Evolutionary conservation across 2,113 vertebrate species (phyloP).

Genomic region (Charina bottae): DNA sequence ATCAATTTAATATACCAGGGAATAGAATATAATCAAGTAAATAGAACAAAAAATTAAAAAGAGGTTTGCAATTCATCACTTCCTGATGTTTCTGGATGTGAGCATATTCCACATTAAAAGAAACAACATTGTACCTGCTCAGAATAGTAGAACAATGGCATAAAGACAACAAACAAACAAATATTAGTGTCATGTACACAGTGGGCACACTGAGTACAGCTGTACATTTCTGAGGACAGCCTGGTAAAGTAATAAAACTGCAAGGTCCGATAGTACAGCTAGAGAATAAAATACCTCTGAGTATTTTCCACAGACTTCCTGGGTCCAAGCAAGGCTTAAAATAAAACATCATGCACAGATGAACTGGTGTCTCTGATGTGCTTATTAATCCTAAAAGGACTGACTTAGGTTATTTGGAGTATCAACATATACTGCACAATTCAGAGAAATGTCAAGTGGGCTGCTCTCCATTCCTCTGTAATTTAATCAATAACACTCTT

Average conservation of each 20-base stretch:
- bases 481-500: constrained; percentile 56
- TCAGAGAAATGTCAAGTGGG: constrained; percentile 59
- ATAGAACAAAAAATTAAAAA: constrained; percentile 44
- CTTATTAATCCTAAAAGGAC: constrained; percentile 54
- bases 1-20: neutral
- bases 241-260: constrained; percentile 68
- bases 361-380: constrained; percentile 57
- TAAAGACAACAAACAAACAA: constrained; percentile 55
- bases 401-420: constrained; percentile 57
- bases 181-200: constrained; percentile 58
- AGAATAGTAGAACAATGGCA: constrained; percentile 49
- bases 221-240: constrained; percentile 60
- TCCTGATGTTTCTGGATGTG: constrained; percentile 49
- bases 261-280: constrained; percentile 56
- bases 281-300: constrained; percentile 48
- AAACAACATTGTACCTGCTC: constrained; percentile 63
- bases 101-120: constrained; percentile 47
- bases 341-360: constrained; percentile 60
- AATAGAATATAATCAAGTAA: constrained; percentile 21
- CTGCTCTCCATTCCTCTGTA: constrained; percentile 51
- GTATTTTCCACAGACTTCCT: constrained; percentile 56
- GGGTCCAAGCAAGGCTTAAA: constrained; percentile 55
- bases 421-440: constrained; percentile 57
- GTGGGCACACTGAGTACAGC: constrained; percentile 50
- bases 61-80: constrained; percentile 45